Percentiles rank a stretch among this genome's conserved stretches.
Conservation (phyloP, 2,113 vertebrate species). For the Bambusicola thoracicus region DNA sequence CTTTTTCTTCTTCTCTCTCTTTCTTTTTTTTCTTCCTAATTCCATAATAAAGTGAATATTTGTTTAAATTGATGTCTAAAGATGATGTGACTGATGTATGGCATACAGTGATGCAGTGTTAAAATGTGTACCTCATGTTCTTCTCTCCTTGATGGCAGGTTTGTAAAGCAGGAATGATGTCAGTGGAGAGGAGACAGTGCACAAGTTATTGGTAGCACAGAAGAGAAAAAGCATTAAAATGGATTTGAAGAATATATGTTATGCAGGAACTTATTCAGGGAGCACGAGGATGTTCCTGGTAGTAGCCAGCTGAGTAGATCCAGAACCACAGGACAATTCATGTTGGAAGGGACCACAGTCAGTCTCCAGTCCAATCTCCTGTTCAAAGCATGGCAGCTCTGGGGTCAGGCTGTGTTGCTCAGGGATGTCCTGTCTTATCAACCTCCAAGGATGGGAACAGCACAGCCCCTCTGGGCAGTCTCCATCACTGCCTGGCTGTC, state of each 20-base stretch:
- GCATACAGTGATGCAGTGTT: background rate
- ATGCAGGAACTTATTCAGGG: background rate
- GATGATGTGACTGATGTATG: background rate
- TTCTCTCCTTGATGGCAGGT: background rate
- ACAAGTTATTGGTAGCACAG: background rate
- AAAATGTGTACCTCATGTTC: background rate
- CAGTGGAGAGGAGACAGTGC: background rate
- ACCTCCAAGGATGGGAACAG: background rate
- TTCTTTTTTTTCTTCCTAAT: background rate
- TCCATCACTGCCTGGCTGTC: background rate
- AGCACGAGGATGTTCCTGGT: background rate
- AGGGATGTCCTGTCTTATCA: background rate
- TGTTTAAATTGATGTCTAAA: background rate
- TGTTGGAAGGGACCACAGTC: background rate
- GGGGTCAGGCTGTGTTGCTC: background rate
- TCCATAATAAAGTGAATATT: background rate
- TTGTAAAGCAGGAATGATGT: background rate
- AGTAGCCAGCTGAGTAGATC: background rate
- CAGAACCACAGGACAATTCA: background rate
- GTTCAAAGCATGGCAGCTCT: background rate
- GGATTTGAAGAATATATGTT: background rate
- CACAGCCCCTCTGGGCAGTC: background rate
- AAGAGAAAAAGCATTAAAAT: background rate
- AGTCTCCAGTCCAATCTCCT: background rate
- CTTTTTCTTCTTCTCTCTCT: background rate